Conservation (phyloP, 2,113 vertebrate species). For the Brevimyrus niger region DNA sequence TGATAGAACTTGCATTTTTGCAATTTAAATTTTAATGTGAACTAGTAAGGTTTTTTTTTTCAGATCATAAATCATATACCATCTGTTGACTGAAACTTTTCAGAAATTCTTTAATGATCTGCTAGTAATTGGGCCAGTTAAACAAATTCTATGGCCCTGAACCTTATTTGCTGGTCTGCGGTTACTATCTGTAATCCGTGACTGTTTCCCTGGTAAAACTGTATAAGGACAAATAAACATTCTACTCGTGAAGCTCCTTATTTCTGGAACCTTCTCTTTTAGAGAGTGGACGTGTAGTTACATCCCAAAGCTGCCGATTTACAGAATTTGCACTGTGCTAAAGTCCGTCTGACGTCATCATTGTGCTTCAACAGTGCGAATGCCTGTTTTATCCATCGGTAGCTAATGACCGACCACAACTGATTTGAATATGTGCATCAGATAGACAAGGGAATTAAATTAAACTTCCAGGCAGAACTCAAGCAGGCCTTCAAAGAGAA, state of each 20-base stretch:
- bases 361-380: neutral
- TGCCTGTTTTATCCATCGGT: neutral
- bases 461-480: neutral
- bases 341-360: neutral
- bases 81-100: neutral
- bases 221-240: neutral
- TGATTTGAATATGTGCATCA: neutral
- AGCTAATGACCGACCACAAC: neutral
- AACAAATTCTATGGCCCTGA: neutral
- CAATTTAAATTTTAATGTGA: neutral
- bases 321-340: neutral
- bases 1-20: neutral
- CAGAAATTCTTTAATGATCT: neutral
- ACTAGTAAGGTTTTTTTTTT: neutral
- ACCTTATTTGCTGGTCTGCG: neutral
- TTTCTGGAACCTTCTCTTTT: neutral
- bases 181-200: neutral
- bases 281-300: neutral
- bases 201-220: neutral
- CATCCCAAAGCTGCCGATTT: neutral
- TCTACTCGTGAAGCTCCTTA: neutral
- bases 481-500: neutral
- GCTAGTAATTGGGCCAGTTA: neutral
- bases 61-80: neutral
- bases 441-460: neutral